phyloP scores from a whole-genome alignment of 1,140 invertebrate species.

The Hetaerina americana region DNA sequence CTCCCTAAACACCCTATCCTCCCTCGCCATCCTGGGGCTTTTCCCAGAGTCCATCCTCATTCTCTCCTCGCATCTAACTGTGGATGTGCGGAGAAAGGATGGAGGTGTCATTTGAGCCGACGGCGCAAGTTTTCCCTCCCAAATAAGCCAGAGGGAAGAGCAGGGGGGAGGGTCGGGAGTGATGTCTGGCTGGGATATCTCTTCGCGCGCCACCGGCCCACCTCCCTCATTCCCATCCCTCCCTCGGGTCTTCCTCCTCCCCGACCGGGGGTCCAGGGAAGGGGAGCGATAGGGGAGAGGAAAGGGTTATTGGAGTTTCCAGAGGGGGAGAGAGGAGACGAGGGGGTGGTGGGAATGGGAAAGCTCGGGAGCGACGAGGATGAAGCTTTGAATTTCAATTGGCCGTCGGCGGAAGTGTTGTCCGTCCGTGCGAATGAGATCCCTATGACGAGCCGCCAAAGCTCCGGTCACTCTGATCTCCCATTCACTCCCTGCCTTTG shows the following conservation, averaged over 20 bases:
- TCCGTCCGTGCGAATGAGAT: not conserved
- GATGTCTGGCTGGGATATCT: too few species aligned
- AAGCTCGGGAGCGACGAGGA: not conserved
- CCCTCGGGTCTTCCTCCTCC: not conserved
- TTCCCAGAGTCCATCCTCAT: not conserved
- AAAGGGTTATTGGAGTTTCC: not conserved
- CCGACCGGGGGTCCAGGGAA: not conserved
- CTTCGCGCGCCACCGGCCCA: too few species aligned
- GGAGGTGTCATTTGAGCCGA: not conserved
- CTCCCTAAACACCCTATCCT: not conserved
- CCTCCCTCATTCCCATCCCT: too few species aligned
- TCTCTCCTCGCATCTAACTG: not conserved
- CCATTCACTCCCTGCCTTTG: too few species aligned
- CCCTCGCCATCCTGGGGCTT: not conserved
- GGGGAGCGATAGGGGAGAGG: not conserved
- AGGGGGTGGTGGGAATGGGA: not conserved
- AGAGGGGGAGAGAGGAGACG: not conserved
- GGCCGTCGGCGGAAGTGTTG: not conserved
- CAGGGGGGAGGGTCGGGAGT: not conserved
- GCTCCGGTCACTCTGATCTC: not conserved
- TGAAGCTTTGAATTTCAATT: not conserved
- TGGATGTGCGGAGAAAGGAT: not conserved
- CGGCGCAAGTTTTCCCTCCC: not conserved
- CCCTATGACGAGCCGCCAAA: not conserved
- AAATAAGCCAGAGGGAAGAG: not conserved